Conservation (phyloP, 2,888 invertebrate genomes). For the Achlya flavicornis region DNA sequence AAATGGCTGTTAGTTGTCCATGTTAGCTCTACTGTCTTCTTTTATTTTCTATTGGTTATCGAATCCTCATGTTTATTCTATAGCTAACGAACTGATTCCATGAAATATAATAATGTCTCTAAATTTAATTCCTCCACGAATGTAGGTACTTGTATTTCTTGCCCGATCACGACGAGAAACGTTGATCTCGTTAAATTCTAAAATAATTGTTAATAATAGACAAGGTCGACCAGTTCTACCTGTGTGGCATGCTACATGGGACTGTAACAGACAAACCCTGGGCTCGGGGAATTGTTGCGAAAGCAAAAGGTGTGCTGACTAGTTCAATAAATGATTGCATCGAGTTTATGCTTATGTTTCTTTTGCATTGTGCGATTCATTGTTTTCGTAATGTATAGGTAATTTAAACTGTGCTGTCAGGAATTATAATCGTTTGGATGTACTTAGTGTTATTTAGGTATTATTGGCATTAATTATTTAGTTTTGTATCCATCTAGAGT, state of each 20-base stretch:
- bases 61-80: too few species aligned
- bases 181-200: not conserved
- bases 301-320: not conserved
- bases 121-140: too few species aligned
- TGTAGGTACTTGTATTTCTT: not conserved
- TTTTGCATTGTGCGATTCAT: not conserved
- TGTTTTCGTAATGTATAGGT: not conserved
- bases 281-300: conserved; percentile 5
- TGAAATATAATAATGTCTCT: too few species aligned
- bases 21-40: too few species aligned
- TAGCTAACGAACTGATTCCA: too few species aligned
- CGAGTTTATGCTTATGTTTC: conserved; percentile 17
- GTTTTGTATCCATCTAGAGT: too few species aligned
- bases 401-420: not conserved
- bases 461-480: not conserved
- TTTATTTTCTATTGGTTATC: too few species aligned
- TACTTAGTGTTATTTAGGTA: not conserved
- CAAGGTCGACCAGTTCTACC: conserved; percentile 2
- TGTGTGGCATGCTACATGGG: not conserved
- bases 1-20: too few species aligned
- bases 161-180: not conserved
- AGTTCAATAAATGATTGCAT: conserved; percentile 3
- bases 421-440: not conserved
- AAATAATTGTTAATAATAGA: not conserved
- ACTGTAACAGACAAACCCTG: not conserved